Conservation (phyloP, 1,140 invertebrate genomes). For the Drosophila quadrilineata region DNA sequence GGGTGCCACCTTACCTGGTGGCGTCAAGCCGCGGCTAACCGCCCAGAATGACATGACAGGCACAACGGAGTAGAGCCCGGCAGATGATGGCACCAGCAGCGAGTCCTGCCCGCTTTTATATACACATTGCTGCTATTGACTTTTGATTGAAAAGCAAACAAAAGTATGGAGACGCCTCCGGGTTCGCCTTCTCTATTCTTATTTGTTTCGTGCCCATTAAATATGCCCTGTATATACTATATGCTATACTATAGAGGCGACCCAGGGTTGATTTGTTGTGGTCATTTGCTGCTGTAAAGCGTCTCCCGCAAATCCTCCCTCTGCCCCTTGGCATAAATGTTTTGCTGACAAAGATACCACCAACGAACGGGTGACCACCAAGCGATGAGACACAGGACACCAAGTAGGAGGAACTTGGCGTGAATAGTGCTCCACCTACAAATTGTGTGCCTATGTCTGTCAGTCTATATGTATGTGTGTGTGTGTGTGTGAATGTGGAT, state of each 20-base stretch:
- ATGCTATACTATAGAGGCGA: background rate
- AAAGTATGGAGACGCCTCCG: constrained; percentile 50
- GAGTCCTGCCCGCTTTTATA: constrained; percentile 33
- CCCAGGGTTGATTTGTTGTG: constrained; percentile 50
- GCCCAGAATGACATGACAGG: constrained; percentile 73
- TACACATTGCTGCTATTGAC: constrained; percentile 62
- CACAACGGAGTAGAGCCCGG: constrained; percentile 3
- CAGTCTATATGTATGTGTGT: too few species aligned
- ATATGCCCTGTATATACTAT: constrained; percentile 38
- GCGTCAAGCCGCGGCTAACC: constrained; percentile 59
- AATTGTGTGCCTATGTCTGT: too few species aligned
- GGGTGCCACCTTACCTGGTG: constrained; percentile 67
- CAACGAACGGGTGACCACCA: constrained; percentile 39
- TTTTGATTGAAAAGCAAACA: constrained; percentile 78
- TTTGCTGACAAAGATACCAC: constrained; percentile 59
- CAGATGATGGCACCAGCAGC: background rate
- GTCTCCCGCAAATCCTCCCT: background rate
- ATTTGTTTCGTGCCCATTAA: constrained; percentile 65
- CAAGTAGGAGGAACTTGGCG: constrained; percentile 1
- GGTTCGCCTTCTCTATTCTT: constrained; percentile 37
- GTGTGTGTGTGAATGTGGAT: constrained; percentile 4
- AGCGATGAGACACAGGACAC: background rate
- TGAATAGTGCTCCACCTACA: constrained; percentile 14
- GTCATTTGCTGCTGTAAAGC: constrained; percentile 47
- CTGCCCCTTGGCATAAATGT: background rate